Conservation (phyloP, 1,140 invertebrate species). For the Drosophila yakuba region DNA sequence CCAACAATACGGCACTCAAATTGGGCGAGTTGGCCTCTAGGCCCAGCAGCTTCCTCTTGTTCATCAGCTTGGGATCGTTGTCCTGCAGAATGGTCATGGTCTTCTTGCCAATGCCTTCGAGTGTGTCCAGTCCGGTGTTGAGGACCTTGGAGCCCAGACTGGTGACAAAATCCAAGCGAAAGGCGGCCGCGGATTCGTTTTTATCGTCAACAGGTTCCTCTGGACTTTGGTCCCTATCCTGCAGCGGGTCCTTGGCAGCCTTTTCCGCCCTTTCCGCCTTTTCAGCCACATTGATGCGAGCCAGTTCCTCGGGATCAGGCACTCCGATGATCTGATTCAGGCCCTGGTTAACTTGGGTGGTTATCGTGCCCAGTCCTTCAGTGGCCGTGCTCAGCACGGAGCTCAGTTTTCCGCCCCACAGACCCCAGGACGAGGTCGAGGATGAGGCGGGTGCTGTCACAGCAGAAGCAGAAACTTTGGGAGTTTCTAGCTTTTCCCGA, state of each 20-base stretch:
- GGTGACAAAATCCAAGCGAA: conserved; percentile 86
- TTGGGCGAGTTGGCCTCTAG: conserved; percentile 87
- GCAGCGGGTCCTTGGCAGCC: conserved; percentile 7
- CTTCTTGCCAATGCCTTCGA: conserved; percentile 96
- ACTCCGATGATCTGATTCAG: conserved; percentile 91
- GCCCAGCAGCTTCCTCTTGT: conserved; percentile 91
- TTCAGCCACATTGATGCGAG: conserved; percentile 85
- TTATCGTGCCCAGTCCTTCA: conserved; percentile 90
- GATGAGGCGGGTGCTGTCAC: conserved; percentile 5
- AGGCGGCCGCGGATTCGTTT: conserved; percentile 26
- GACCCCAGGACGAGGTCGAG: conserved; percentile 45
- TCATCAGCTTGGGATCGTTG: conserved; percentile 93
- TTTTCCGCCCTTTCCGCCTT: conserved; percentile 53
- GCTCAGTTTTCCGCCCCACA: conserved; percentile 90
- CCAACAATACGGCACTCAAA: conserved; percentile 88
- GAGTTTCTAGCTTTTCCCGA: conserved; percentile 20
- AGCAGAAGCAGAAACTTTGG: background rate
- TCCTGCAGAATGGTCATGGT: conserved; percentile 96
- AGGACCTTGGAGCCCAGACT: conserved; percentile 91
- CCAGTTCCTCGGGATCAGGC: conserved; percentile 91
- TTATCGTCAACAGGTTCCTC: conserved; percentile 8
- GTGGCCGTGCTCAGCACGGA: conserved; percentile 90
- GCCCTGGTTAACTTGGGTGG: conserved; percentile 91
- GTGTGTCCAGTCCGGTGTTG: conserved; percentile 92
- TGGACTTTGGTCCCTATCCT: conserved; percentile 2